Evolutionary conservation across 2,888 invertebrate genomes (phyloP), one percentile per base, ranked within the genome.

Genomic region (Panzeria rudis): DNA sequence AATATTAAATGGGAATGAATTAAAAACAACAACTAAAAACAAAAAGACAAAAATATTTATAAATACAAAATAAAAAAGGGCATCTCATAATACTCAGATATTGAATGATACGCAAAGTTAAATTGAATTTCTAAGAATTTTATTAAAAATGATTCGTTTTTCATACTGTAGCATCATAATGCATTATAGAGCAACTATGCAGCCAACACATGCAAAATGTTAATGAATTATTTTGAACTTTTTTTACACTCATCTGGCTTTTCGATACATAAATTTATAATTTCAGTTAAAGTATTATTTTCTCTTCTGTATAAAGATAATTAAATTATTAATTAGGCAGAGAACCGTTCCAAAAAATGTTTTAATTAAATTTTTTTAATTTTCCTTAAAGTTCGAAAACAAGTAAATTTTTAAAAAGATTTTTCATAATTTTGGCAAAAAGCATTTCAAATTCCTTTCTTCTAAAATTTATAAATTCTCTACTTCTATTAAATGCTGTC

Each of bases 121-220:
- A 84, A 84, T 84, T 84, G 84, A 84, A 84, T 84, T 84, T 84
- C 84, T 84, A 71, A 84, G 80, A 84, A 84, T 59, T 80, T 59
- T 20, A 72, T 64, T 61, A 69, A 78, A 56, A 52, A 69, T 32
- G 38, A 68, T 78, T 41, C 61, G 13, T 44, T 59, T 56, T 6
- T 38, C 25, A 15, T 59, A n/a, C n/a, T 61, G 15, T 68, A n/a
- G 52, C 54, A 38, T 17, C 56, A 35, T 44, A 56, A 17, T 54
- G 52, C 35, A 44, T 41, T 52, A 38, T 15, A 29, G 50, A 25
- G 59, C 47, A 15, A 32, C 13, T 15, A 13, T 20, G 17, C 47
- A 9, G 17, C 7, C 50, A 50, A 8, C 61, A 71, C 62, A 62
- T 71, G 69, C 29, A 78, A 78, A 61, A 62, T 78, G 20, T 64